These are phyloP conservation scores for Paratilapia polleni DNA, from an alignment of 2,113 vertebrate genomes.

Conservation along the genomic window DNA sequence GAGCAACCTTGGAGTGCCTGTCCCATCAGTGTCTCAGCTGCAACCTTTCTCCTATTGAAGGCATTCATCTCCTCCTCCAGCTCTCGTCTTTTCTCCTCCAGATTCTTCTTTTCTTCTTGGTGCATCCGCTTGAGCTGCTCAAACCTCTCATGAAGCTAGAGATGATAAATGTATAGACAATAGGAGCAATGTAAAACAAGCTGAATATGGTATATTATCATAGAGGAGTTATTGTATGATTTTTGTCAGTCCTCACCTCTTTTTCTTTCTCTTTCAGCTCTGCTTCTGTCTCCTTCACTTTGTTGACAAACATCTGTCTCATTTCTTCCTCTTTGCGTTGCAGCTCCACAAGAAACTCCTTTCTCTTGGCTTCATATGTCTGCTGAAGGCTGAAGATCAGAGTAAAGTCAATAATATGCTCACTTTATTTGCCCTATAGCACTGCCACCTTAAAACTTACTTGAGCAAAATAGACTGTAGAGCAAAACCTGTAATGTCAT, in stretches of 20 bases:
- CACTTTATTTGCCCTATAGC: background rate
- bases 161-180: background rate
- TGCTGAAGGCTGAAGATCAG: slow-evolving; percentile 86
- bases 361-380: slow-evolving; percentile 92
- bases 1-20: slow-evolving; percentile 88
- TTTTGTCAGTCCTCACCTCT: slow-evolving; percentile 80
- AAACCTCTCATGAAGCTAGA: slow-evolving; percentile 93
- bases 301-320: slow-evolving; percentile 80
- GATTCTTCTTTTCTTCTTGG: slow-evolving; percentile 92
- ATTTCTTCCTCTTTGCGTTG: slow-evolving; percentile 76
- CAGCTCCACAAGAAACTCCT: slow-evolving; percentile 87
- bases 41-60: slow-evolving; percentile 90
- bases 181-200: background rate
- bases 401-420: background rate
- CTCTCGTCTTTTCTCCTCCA: slow-evolving; percentile 90
- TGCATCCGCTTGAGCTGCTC: slow-evolving; percentile 93
- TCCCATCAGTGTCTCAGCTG: slow-evolving; percentile 90
- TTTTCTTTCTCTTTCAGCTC: slow-evolving; percentile 88
- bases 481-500: background rate
- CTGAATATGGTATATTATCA: background rate
- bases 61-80: slow-evolving; percentile 92
- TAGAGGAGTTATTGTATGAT: background rate
- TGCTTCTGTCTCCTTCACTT: slow-evolving; percentile 80
- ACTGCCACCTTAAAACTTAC: background rate
- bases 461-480: background rate